These are phyloP conservation scores for Eustalomyia histrio DNA, from an alignment of 2,888 invertebrate genomes.

Conservation along the genomic window DNA sequence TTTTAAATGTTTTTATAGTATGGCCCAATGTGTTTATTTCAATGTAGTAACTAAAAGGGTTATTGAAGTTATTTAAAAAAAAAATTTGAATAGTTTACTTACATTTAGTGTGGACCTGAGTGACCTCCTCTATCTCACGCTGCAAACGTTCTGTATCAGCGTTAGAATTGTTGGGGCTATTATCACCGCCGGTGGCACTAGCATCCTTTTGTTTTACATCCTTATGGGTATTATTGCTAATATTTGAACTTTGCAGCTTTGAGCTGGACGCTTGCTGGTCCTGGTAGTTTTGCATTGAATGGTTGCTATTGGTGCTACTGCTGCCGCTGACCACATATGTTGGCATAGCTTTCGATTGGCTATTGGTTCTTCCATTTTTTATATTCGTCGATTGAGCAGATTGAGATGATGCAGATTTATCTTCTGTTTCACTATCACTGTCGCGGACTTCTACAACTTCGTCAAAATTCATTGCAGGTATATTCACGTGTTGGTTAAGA, in stretches of 20 bases:
- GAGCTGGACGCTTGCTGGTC: slow-evolving; percentile 67
- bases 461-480: slow-evolving; percentile 41
- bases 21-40: too few species aligned
- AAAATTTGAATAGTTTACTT: slow-evolving; percentile 55
- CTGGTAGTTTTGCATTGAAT: slow-evolving; percentile 53
- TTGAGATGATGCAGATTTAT: slow-evolving; percentile 22
- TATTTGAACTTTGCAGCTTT: slow-evolving; percentile 56
- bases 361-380: slow-evolving; percentile 42
- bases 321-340: slow-evolving; percentile 67
- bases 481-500: slow-evolving; percentile 49
- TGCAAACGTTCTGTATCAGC: slow-evolving; percentile 69
- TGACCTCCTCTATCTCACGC: slow-evolving; percentile 74
- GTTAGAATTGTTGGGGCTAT: slow-evolving; percentile 52
- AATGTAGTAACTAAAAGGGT: too few species aligned
- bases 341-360: slow-evolving; percentile 52
- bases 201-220: slow-evolving; percentile 56
- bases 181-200: slow-evolving; percentile 63
- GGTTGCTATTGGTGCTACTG: slow-evolving; percentile 66
- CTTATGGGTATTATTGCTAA: slow-evolving; percentile 62
- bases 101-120: slow-evolving; percentile 71
- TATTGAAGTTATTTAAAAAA: too few species aligned
- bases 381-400: slow-evolving; percentile 24
- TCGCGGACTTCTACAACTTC: slow-evolving; percentile 72
- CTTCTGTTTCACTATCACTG: slow-evolving; percentile 69
- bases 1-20: too few species aligned